A percentile compares a stretch with the other conserved stretches of the same genome.
Evolutionary conservation across 2,797 vertebrate genomes (phyloP).

Genomic region (Tokudaia tokunoshimensis): DNA sequence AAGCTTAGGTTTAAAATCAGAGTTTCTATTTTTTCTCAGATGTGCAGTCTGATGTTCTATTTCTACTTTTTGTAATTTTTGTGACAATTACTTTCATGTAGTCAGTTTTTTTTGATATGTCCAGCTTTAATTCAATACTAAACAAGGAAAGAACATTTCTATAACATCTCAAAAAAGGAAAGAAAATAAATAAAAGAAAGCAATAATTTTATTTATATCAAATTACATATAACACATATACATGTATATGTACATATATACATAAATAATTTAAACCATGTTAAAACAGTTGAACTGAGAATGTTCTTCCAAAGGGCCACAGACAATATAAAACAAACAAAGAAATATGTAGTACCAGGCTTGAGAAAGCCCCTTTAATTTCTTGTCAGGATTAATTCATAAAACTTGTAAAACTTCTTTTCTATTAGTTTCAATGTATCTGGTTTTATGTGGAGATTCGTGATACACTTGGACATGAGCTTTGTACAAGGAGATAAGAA

Average conservation of each 20-base stretch:
- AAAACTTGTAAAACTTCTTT: background rate
- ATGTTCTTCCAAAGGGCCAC: background rate
- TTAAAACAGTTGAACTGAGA: background rate
- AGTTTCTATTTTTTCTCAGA: constrained; percentile 36
- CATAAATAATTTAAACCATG: background rate
- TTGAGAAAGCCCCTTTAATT: background rate
- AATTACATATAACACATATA: background rate
- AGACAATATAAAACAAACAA: background rate
- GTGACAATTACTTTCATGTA: background rate
- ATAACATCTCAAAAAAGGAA: background rate
- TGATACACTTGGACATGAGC: no score
- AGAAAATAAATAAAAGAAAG: background rate
- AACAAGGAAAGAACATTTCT: background rate
- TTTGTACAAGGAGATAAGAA: no score
- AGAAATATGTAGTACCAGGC: background rate
- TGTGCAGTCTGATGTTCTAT: background rate
- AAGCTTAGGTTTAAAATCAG: constrained; percentile 11
- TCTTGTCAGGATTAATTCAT: no score
- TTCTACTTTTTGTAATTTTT: constrained; percentile 22
- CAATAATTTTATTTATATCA: background rate
- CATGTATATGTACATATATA: background rate
- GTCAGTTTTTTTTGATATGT: background rate
- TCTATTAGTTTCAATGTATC: no score
- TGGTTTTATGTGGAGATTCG: no score
- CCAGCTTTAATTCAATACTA: background rate